phyloP scores from a whole-genome alignment of 1,140 invertebrate species.

The Bombus pascuorum region DNA sequence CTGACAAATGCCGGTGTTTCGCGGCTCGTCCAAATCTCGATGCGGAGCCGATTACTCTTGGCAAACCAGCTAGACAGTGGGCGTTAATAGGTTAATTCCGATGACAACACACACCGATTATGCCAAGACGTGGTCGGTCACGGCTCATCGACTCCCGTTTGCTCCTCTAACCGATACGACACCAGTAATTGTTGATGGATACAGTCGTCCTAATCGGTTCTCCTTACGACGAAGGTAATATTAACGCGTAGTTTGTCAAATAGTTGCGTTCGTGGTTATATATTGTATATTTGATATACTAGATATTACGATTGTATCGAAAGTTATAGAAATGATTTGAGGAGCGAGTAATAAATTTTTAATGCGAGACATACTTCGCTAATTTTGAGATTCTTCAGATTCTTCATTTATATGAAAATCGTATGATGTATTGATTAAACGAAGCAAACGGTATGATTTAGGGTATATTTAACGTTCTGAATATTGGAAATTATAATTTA shows the following conservation, averaged over 20 bases:
- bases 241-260: neutral
- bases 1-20: conserved; percentile 63
- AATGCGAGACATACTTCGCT: too few relatives aligned
- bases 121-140: conserved; percentile 47
- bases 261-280: too few relatives aligned
- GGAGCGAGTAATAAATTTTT: too few relatives aligned
- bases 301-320: neutral
- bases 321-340: neutral
- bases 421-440: too few relatives aligned
- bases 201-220: neutral
- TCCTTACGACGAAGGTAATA: neutral
- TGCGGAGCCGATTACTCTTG: conserved; percentile 67
- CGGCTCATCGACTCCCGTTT: conserved; percentile 33
- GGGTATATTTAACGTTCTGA: too few relatives aligned
- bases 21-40: conserved; percentile 65
- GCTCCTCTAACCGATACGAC: conserved; percentile 27
- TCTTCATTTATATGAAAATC: too few relatives aligned
- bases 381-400: too few relatives aligned
- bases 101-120: conserved; percentile 64
- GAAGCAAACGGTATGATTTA: too few relatives aligned
- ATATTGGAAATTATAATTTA: too few relatives aligned
- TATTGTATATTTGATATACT: neutral
- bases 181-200: neutral
- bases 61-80: conserved; percentile 58
- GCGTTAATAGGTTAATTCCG: conserved; percentile 69